These are phyloP conservation scores for Hirtodrosophila trivittata DNA, from an alignment of 2,888 invertebrate species.

Conservation along the genomic window DNA sequence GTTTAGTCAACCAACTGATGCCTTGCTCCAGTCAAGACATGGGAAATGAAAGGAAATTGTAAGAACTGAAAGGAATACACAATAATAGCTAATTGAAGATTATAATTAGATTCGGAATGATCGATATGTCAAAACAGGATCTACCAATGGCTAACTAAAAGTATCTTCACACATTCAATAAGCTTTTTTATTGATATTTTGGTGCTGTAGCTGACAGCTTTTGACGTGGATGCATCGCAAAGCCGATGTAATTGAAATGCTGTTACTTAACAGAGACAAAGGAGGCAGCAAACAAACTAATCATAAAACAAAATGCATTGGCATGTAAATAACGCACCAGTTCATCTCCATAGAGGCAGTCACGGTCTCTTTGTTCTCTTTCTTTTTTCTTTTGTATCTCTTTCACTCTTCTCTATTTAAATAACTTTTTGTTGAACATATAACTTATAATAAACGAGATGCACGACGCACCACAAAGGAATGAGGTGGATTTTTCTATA, in stretches of 20 bases:
- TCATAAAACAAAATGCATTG: constrained; percentile 64
- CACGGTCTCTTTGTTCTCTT: constrained; percentile 8
- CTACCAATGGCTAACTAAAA: no score
- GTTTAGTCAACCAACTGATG: constrained; percentile 39
- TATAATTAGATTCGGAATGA: no score
- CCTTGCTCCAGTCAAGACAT: constrained; percentile 4
- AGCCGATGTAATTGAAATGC: constrained; percentile 47
- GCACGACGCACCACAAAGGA: neutral
- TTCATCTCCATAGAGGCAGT: constrained; percentile 26
- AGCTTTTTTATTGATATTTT: no score
- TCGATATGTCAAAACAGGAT: no score
- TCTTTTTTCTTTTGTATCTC: neutral
- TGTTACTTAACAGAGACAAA: constrained; percentile 52
- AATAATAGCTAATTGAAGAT: no score
- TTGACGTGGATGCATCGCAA: constrained; percentile 33
- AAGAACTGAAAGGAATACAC: neutral
- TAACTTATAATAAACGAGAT: constrained; percentile 27
- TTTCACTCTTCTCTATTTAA: constrained; percentile 9
- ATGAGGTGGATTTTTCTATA: constrained; percentile 22
- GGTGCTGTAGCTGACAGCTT: constrained; percentile 60
- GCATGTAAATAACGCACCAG: constrained; percentile 66
- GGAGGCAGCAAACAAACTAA: constrained; percentile 52
- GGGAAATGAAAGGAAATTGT: neutral
- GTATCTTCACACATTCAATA: no score
- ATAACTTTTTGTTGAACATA: constrained; percentile 28